Evolutionary conservation across 2,797 vertebrate genomes (phyloP).

Genomic region (Sebastes nivosus): DNA sequence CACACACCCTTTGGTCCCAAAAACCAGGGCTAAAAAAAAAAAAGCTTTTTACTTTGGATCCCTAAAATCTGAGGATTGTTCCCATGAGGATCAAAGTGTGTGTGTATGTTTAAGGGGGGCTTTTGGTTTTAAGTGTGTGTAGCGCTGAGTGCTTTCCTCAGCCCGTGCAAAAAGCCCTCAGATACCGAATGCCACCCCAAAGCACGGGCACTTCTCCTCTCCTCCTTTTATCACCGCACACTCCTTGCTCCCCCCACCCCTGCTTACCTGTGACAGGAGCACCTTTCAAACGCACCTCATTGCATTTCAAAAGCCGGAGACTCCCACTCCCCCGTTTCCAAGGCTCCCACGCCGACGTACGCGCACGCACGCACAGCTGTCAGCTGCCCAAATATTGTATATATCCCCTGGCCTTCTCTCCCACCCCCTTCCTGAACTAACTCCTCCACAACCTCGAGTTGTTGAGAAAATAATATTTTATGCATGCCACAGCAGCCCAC

Average conservation of each 20-base stretch:
- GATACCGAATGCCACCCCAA: conserved; percentile 75
- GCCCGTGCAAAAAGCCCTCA: conserved; percentile 79
- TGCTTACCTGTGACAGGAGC: conserved; percentile 84
- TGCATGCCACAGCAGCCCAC: conserved; percentile 81
- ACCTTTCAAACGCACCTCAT: conserved; percentile 85
- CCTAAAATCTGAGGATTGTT: conserved; percentile 74
- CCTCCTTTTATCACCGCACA: conserved; percentile 78
- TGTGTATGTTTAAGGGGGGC: conserved; percentile 60
- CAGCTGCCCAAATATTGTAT: conserved; percentile 82
- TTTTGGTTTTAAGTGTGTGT: conserved; percentile 75
- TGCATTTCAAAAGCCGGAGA: conserved; percentile 87
- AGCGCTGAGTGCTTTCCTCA: conserved; percentile 76
- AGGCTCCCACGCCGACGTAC: conserved; percentile 76
- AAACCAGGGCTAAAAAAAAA: conserved; percentile 54
- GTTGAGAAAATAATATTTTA: conserved; percentile 83
- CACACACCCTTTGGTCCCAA: conserved; percentile 64
- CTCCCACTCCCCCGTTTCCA: conserved; percentile 73
- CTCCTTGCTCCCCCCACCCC: conserved; percentile 57
- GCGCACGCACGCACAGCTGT: conserved; percentile 71
- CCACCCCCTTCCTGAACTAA: conserved; percentile 71
- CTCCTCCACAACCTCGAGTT: conserved; percentile 76
- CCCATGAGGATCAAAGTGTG: conserved; percentile 76
- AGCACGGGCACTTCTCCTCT: conserved; percentile 71
- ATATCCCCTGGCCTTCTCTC: conserved; percentile 74
- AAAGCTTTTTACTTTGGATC: conserved; percentile 64